A percentile compares a stretch with the other conserved stretches of the same genome.
phyloP scores from a whole-genome alignment of 2,888 invertebrate species.

The Epinotia bilunana region DNA sequence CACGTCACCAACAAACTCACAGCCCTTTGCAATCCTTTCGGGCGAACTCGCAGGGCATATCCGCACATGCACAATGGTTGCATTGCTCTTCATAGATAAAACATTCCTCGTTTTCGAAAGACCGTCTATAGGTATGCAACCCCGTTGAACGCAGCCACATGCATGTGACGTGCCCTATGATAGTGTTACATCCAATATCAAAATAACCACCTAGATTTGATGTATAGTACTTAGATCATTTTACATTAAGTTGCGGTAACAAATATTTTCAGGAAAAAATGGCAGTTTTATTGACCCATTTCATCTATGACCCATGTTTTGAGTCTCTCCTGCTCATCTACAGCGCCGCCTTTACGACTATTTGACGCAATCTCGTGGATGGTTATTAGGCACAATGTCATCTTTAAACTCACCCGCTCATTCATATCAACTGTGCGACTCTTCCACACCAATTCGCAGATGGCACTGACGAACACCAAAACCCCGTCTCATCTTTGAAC shows the following conservation, averaged over 20 bases:
- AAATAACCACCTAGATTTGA: background rate
- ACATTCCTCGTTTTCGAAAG: background rate
- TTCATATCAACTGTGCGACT: conserved; percentile 96
- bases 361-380: too few species aligned
- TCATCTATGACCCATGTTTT: too few species aligned
- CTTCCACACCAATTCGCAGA: conserved; percentile 99
- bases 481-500: conserved; percentile 86
- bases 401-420: conserved; percentile 76
- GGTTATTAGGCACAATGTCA: too few species aligned
- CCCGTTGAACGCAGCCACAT: too few species aligned
- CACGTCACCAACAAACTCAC: too few species aligned
- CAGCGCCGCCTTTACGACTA: too few species aligned
- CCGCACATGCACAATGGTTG: too few species aligned
- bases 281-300: conserved; percentile 37
- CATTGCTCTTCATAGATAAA: background rate
- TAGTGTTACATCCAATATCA: background rate
- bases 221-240: background rate
- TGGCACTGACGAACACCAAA: conserved; percentile 97
- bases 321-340: too few species aligned
- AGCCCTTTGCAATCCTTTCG: too few species aligned
- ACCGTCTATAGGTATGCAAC: too few species aligned
- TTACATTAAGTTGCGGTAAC: background rate
- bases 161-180: too few species aligned
- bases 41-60: too few species aligned
- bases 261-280: conserved; percentile 28